Conservation (phyloP, 2,888 invertebrate species). For the Drosophila borborema region DNA sequence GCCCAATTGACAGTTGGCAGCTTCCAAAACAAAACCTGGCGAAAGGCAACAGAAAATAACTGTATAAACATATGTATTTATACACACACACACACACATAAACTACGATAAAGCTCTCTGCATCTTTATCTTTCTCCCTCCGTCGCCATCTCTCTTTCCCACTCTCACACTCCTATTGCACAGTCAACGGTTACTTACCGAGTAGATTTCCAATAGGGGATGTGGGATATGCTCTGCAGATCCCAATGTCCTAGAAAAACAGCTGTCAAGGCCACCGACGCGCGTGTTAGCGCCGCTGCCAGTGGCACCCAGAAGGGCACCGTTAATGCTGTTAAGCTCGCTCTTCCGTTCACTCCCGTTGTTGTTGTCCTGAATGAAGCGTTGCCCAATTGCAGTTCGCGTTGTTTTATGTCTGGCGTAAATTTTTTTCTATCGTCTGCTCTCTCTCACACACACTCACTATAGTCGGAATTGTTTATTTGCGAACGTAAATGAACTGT, state of each 20-base stretch:
- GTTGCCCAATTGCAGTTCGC: slow-evolving; percentile 37
- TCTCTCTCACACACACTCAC: slow-evolving; percentile 15
- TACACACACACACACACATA: background rate
- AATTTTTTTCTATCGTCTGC: slow-evolving; percentile 3
- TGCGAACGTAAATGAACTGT: slow-evolving; percentile 31
- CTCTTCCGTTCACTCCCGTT: slow-evolving; percentile 18
- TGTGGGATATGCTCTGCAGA: slow-evolving; percentile 28
- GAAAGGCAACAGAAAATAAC: background rate
- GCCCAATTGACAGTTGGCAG: slow-evolving; percentile 19
- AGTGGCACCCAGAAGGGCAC: slow-evolving; percentile 36
- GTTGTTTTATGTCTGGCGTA: slow-evolving; percentile 57
- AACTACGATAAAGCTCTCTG: slow-evolving; percentile 18
- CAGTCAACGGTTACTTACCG: slow-evolving; percentile 42
- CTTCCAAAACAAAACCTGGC: slow-evolving; percentile 21
- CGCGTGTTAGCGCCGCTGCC: slow-evolving; percentile 35
- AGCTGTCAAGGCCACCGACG: slow-evolving; percentile 58
- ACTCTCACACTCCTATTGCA: background rate
- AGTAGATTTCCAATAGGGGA: slow-evolving; percentile 21
- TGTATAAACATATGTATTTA: background rate
- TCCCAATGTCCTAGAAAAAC: slow-evolving; percentile 51
- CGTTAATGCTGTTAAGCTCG: slow-evolving; percentile 25
- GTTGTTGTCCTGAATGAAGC: slow-evolving; percentile 24
- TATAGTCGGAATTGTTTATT: slow-evolving; percentile 33
- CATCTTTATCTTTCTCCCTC: background rate
- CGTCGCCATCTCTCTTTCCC: background rate